Base-by-base conservation (phyloP, 2,888 invertebrate genomes). In the Lithophane ornitopus region DNA sequence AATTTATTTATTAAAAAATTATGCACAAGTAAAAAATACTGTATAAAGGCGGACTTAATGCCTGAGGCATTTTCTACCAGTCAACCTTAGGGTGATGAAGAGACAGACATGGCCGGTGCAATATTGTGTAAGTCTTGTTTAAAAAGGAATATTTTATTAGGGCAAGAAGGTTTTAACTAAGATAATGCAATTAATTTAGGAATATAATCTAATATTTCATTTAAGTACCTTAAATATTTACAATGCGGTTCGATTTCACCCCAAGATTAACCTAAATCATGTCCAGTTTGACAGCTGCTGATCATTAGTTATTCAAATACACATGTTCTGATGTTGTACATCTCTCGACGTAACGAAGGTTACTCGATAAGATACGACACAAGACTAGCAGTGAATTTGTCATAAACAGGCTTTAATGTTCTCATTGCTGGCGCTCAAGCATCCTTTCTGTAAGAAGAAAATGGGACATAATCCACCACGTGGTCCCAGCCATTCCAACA, bases 251-350 rank as follows among this genome's bases (percentile, higher is more conserved):
- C 59, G 44, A 44, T 46, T 65, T 52, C 8, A 34, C 19, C 16
- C 52, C 11, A 79, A 49, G 56, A 49, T 49, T 58, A 44, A 67
- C 67, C 78, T 67, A 19, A 26, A 63, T 75, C 75, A 67, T 49
- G 34, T 22, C 11, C 3, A 52, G 22, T 34, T 34, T 56, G 75
- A 67, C 75, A 74, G 66, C 14, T 81, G n/a, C 3, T 34, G 7
- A 26, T 66, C 22, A 65, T 59, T 22, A 52, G 2, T 73, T 16
- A 78, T 56, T 66, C 49, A 74, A 46, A 28, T 58, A n/a, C 19
- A 52, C 11, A n/a, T 26, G 68, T 28, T 26, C 22, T 44, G 49
- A 44, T 72, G 4, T 44, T 44, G 34, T 44, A 56, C 9, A 14
- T 22, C 8, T 41, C 12, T 26, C 2, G n/a, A 28, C 0, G n/a